Conservation (phyloP, 2,113 vertebrate species). For the Natator depressus region DNA sequence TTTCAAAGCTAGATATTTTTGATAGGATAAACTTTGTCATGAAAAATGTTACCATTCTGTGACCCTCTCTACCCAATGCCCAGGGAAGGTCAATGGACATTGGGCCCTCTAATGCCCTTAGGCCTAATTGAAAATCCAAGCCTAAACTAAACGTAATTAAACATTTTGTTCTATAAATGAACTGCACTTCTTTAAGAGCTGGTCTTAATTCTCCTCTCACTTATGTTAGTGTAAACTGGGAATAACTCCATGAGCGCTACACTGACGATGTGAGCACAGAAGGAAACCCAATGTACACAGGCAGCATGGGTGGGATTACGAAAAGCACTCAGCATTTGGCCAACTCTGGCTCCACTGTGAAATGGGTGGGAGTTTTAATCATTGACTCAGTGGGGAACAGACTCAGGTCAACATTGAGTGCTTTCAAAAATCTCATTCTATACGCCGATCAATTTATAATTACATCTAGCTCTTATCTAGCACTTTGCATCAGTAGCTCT, state of each 20-base stretch:
- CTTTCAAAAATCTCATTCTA: not conserved
- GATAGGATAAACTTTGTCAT: not conserved
- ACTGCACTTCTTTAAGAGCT: not conserved
- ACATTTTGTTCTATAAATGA: not conserved
- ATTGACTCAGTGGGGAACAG: not conserved
- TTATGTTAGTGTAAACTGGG: not conserved
- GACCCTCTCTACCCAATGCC: not conserved
- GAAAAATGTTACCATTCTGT: not conserved
- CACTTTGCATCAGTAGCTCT: not conserved
- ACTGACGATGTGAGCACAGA: not conserved
- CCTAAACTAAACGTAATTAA: not conserved
- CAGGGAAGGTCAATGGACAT: not conserved
- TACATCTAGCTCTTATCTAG: not conserved
- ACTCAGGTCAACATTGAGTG: not conserved
- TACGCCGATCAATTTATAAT: not conserved
- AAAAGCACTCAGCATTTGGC: not conserved
- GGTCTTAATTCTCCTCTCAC: not conserved
- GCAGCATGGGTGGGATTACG: fast-evolving
- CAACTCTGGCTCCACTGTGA: not conserved
- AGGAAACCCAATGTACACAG: not conserved
- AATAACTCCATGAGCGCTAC: fast-evolving
- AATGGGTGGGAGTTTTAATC: not conserved
- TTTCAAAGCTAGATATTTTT: not conserved
- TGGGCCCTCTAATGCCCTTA: not conserved
- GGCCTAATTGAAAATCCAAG: not conserved